Conservation (phyloP, 1,140 invertebrate species). For the Phocides pigmalion region DNA sequence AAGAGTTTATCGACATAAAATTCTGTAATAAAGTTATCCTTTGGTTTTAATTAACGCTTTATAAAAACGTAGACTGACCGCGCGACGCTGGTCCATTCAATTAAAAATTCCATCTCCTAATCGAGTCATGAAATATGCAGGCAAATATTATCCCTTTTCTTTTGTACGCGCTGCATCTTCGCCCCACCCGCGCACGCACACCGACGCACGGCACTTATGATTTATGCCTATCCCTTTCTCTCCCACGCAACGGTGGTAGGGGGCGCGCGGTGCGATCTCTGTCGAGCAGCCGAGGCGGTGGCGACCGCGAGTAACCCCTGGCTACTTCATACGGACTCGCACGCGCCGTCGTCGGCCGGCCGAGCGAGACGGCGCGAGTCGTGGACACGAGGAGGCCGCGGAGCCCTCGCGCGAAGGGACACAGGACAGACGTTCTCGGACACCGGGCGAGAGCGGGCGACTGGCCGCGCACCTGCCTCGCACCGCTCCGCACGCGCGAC, state of each 20-base stretch:
- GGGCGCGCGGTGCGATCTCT: slow-evolving; percentile 56
- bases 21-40: slow-evolving; percentile 19
- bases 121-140: slow-evolving; percentile 83
- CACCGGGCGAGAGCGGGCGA: slow-evolving; percentile 83
- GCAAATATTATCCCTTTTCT: slow-evolving; percentile 83
- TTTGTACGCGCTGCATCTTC: slow-evolving; percentile 81
- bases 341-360: slow-evolving; percentile 77
- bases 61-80: slow-evolving; percentile 65
- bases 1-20: not conserved
- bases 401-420: slow-evolving; percentile 81
- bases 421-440: slow-evolving; percentile 84
- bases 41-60: slow-evolving; percentile 13
- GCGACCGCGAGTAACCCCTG: slow-evolving; percentile 82
- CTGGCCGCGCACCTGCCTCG: slow-evolving; percentile 75
- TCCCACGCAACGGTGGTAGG: slow-evolving; percentile 46
- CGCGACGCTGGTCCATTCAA: slow-evolving; percentile 74
- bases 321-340: slow-evolving; percentile 76
- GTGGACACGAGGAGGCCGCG: slow-evolving; percentile 71
- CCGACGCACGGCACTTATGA: slow-evolving; percentile 76
- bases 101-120: slow-evolving; percentile 84
- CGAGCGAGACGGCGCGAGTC: slow-evolving; percentile 71
- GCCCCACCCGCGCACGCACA: slow-evolving; percentile 82
- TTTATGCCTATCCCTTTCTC: slow-evolving; percentile 63
- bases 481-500: slow-evolving; percentile 66
- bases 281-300: slow-evolving; percentile 66